These are phyloP conservation scores for Prunella fulvescens DNA, from an alignment of 2,113 vertebrate genomes.

Conservation along the genomic window DNA sequence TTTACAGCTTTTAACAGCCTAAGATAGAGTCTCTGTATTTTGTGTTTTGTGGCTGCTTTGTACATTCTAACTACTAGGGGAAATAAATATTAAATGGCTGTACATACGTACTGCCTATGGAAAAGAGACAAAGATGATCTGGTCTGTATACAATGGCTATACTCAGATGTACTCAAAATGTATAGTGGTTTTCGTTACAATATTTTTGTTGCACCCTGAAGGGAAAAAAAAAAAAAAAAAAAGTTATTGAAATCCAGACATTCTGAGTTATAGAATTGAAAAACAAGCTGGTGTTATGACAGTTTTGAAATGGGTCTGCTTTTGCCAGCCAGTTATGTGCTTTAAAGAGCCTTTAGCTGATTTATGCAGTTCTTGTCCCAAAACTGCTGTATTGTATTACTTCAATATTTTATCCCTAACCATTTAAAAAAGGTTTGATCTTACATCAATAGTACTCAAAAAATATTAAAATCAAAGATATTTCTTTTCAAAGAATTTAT, in stretches of 20 bases:
- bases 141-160: background rate
- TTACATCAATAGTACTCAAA: constrained; percentile 45
- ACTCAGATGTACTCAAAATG: background rate
- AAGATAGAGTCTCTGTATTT: background rate
- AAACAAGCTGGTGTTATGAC: constrained; percentile 62
- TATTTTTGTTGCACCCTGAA: constrained; percentile 10
- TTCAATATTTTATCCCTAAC: constrained; percentile 63
- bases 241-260: constrained; percentile 57
- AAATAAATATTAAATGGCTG: background rate
- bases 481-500: constrained; percentile 49
- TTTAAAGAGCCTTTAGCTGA: constrained; percentile 59
- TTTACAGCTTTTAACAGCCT: background rate
- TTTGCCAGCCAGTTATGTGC: constrained; percentile 38
- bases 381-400: constrained; percentile 66
- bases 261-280: constrained; percentile 56
- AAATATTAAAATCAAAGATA: constrained; percentile 66
- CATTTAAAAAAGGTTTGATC: constrained; percentile 64
- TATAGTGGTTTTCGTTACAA: constrained; percentile 12
- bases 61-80: background rate
- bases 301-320: constrained; percentile 49
- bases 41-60: background rate
- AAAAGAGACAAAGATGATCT: background rate
- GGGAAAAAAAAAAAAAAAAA: background rate
- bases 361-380: constrained; percentile 60
- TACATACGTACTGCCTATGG: background rate